Evolutionary conservation across 1,140 invertebrate species (phyloP).

Genomic region (Eciton burchellii): DNA sequence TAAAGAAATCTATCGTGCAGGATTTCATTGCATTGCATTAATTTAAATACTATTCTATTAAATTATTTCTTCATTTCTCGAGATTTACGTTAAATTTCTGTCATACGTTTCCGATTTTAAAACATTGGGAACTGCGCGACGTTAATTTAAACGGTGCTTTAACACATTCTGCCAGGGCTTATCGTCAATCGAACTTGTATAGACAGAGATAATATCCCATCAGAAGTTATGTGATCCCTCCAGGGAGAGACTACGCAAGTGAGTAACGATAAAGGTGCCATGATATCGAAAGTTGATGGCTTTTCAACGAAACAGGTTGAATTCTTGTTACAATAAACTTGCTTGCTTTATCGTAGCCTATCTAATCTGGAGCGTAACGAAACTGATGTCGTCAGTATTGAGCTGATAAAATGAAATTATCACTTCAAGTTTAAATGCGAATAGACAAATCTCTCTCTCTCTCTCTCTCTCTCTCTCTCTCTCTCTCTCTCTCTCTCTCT

Average conservation of each 20-base stretch:
- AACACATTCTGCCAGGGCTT: constrained; percentile 23
- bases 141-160: constrained; percentile 20
- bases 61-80: not conserved
- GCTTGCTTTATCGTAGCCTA: constrained; percentile 55
- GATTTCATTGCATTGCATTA: not conserved
- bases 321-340: constrained; percentile 67
- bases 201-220: constrained; percentile 66
- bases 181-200: constrained; percentile 62
- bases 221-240: constrained; percentile 64
- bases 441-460: constrained; percentile 60
- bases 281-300: constrained; percentile 55
- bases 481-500: no score
- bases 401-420: constrained; percentile 69
- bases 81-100: constrained; percentile 6
- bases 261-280: constrained; percentile 79
- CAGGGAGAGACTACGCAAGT: constrained; percentile 60
- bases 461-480: no score
- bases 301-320: constrained; percentile 72
- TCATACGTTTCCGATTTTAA: not conserved
- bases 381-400: constrained; percentile 77
- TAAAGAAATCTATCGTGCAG: not conserved
- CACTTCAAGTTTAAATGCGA: constrained; percentile 54
- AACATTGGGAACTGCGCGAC: not conserved
- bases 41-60: constrained; percentile 19
- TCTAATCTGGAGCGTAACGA: constrained; percentile 76